Conservation (phyloP, 2,888 invertebrate genomes). For the Belgica antarctica region DNA sequence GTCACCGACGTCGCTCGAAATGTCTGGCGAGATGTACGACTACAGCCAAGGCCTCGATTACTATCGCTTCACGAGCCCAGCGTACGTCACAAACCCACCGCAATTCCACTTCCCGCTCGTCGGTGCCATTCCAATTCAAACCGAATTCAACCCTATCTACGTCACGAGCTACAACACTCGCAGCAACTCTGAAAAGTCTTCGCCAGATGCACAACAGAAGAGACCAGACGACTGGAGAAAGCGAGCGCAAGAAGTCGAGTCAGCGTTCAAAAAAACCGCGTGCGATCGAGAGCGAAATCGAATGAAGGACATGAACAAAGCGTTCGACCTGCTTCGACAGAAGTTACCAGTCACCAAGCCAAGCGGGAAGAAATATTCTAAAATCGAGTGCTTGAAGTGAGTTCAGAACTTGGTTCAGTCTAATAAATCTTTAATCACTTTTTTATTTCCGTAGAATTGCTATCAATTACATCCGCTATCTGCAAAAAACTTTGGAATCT, state of each 20-base stretch:
- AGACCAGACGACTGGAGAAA: slow-evolving; percentile 12
- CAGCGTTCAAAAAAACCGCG: slow-evolving; percentile 80
- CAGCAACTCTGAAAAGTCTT: too few relatives aligned
- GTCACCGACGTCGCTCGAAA: neutral
- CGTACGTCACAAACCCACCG: slow-evolving; percentile 3
- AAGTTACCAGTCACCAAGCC: slow-evolving; percentile 75
- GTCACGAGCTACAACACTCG: neutral
- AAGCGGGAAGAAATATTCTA: slow-evolving; percentile 80
- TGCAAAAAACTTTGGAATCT: slow-evolving; percentile 61
- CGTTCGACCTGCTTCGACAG: slow-evolving; percentile 72
- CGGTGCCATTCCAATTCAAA: neutral
- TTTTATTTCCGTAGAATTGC: slow-evolving; percentile 60
- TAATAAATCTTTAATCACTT: slow-evolving; percentile 20
- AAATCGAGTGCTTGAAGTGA: slow-evolving; percentile 78
- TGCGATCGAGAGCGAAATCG: slow-evolving; percentile 79
- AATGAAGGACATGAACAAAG: slow-evolving; percentile 83
- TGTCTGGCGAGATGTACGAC: neutral
- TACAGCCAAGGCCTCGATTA: neutral
- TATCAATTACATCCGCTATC: slow-evolving; percentile 71
- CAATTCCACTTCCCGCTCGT: neutral
- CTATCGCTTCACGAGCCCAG: neutral
- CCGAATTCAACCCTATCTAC: neutral
- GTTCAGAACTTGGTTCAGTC: slow-evolving; percentile 16
- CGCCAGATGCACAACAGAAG: neutral
- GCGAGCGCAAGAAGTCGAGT: slow-evolving; percentile 25